These are phyloP conservation scores for Entelurus aequoreus DNA, from an alignment of 2,113 vertebrate genomes.

Conservation along the genomic window DNA sequence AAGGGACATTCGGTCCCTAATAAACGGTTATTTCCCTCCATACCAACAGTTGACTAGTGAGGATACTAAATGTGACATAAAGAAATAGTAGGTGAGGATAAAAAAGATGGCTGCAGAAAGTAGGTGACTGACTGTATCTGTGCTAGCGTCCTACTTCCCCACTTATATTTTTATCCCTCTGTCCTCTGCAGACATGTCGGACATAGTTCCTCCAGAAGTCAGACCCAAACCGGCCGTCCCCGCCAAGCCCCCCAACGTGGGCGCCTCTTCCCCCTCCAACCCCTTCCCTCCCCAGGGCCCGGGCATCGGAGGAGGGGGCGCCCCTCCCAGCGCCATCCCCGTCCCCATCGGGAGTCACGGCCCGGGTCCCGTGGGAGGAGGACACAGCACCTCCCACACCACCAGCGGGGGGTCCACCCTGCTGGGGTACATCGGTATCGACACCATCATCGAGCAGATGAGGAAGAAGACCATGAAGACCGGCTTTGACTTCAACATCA, in stretches of 20 bases:
- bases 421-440: constrained; percentile 92
- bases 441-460: constrained; percentile 98
- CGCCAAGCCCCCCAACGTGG: constrained; percentile 87
- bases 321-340: constrained; percentile 54
- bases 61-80: too few relatives aligned
- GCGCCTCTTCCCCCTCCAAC: constrained; percentile 48
- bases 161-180: constrained; percentile 3
- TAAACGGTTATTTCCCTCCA: too few relatives aligned
- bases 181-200: constrained; percentile 83
- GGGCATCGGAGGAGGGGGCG: constrained; percentile 42
- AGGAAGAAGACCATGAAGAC: constrained; percentile 98
- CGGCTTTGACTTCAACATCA: constrained; percentile 97
- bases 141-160: constrained; percentile 40
- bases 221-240: constrained; percentile 88
- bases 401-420: constrained; percentile 68
- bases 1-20: too few relatives aligned
- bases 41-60: too few relatives aligned
- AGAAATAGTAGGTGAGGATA: too few relatives aligned
- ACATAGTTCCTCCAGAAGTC: constrained; percentile 86
- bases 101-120: neutral
- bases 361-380: constrained; percentile 1
- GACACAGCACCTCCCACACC: constrained; percentile 37
- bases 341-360: constrained; percentile 54
- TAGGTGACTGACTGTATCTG: constrained; percentile 3
- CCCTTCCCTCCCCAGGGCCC: constrained; percentile 55